Evolutionary conservation across 2,113 vertebrate genomes (phyloP).

Genomic region (Chroicocephalus ridibundus): DNA sequence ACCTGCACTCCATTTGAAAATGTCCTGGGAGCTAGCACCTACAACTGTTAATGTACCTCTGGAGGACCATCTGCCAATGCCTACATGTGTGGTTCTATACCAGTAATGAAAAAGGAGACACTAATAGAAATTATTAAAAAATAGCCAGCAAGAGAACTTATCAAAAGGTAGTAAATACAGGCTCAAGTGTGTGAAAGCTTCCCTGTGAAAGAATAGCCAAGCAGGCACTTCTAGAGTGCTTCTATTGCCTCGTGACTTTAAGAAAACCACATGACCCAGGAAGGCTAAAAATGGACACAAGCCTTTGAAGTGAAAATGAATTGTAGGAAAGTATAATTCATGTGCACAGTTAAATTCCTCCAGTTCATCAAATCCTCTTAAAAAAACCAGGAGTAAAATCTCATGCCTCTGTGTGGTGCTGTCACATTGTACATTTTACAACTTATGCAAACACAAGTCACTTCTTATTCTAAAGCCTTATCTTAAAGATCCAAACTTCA

Average conservation of each 20-base stretch:
- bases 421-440: constrained; percentile 26
- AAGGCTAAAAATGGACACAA: neutral
- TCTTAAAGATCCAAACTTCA: neutral
- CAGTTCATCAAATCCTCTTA: neutral
- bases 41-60: neutral
- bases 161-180: neutral
- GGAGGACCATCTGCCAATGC: neutral
- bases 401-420: constrained; percentile 52
- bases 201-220: neutral
- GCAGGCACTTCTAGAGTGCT: neutral
- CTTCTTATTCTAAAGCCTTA: neutral
- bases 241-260: neutral
- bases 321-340: neutral
- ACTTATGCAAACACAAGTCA: neutral
- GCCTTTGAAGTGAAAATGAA: neutral
- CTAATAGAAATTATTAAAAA: neutral
- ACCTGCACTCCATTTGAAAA: neutral
- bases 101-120: neutral
- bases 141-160: neutral
- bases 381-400: neutral
- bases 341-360: neutral
- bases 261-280: neutral
- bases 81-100: neutral
- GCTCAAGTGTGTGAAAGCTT: neutral
- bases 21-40: neutral